A percentile compares a stretch with the other conserved stretches of the same genome.
Conservation (phyloP, 2,113 vertebrate species). For the Ellobius talpinus region DNA sequence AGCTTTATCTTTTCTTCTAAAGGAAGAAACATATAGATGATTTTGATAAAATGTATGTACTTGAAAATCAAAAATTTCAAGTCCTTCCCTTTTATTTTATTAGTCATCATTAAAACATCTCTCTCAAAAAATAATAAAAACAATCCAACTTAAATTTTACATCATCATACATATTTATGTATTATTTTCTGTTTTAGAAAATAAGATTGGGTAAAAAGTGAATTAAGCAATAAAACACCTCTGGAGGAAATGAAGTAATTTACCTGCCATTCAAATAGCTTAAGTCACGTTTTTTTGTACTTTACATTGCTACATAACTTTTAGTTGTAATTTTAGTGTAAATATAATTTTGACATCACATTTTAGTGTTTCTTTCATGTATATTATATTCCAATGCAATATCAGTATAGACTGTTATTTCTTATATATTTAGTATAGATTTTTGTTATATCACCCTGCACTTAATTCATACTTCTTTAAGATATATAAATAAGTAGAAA, state of each 20-base stretch:
- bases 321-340: neutral
- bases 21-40: neutral
- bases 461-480: neutral
- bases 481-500: neutral
- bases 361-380: neutral
- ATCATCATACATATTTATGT: neutral
- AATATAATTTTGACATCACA: neutral
- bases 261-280: neutral
- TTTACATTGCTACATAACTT: neutral
- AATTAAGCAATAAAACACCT: neutral
- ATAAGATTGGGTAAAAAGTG: neutral
- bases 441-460: neutral
- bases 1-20: neutral
- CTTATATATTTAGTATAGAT: neutral
- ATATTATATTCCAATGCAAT: neutral
- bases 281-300: neutral
- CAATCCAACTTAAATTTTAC: neutral
- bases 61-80: slow-evolving; percentile 23
- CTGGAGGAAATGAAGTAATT: neutral
- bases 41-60: neutral
- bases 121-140: neutral
- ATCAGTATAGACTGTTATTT: neutral
- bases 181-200: neutral
- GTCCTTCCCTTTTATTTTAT: neutral
- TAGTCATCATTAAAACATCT: neutral